A percentile compares a stretch with the other conserved stretches of the same genome.
Evolutionary conservation across 2,113 vertebrate genomes (phyloP).

Genomic region (Orcinus orca): DNA sequence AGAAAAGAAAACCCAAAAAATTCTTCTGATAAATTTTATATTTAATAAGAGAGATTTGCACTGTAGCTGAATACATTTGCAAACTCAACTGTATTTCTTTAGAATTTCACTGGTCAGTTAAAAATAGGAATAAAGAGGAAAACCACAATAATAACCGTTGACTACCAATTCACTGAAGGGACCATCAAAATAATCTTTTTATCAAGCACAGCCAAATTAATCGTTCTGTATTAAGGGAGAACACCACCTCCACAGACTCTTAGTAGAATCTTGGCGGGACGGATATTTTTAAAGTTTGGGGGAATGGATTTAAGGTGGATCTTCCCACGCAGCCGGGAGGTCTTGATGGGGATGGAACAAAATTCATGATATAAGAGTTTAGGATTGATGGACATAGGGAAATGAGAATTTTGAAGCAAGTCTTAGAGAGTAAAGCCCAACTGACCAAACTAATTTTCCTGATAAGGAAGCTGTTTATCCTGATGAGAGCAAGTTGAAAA

Average conservation of each 20-base stretch:
- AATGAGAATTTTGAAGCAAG: neutral
- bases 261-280: neutral
- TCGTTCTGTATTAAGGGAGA: neutral
- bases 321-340: neutral
- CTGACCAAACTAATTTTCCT: neutral
- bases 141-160: neutral
- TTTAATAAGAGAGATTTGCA: neutral
- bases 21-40: neutral
- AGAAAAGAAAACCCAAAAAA: neutral
- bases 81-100: neutral
- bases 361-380: neutral
- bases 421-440: neutral
- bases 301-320: neutral
- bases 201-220: neutral
- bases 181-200: neutral
- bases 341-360: neutral
- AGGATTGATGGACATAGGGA: neutral
- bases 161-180: neutral
- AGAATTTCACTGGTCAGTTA: neutral
- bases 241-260: neutral
- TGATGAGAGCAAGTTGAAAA: neutral
- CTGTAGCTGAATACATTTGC: neutral
- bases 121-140: neutral
- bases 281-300: neutral
- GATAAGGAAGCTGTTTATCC: neutral